Percentiles rank a stretch among this genome's conserved stretches.
phyloP scores from a whole-genome alignment of 1,140 invertebrate species.

The Drosophila orena region DNA sequence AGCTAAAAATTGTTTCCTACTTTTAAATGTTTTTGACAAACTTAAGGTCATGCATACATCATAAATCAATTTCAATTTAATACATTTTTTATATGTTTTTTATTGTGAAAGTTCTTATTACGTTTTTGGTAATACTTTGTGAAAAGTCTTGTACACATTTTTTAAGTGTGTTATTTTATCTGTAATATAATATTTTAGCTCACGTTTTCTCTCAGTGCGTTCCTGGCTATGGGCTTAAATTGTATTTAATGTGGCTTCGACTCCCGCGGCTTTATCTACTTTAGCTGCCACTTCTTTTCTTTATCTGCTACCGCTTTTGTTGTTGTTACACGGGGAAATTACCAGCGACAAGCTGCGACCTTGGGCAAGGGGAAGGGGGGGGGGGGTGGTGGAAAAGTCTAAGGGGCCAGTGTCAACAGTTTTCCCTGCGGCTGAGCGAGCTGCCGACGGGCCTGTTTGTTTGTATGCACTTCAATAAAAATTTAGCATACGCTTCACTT shows the following conservation, averaged over 20 bases:
- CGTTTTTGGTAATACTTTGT: background rate
- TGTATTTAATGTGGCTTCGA: constrained; percentile 51
- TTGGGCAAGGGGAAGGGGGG: background rate
- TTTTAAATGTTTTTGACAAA: background rate
- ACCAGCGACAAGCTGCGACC: constrained; percentile 38
- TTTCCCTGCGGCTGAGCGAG: constrained; percentile 45
- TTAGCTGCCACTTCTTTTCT: constrained; percentile 23
- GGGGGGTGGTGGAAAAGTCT: constrained; percentile 11
- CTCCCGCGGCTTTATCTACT: constrained; percentile 19
- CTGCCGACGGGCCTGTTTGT: constrained; percentile 64
- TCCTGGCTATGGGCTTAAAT: constrained; percentile 35
- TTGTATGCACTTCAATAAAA: constrained; percentile 79
- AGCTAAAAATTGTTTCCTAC: too few species aligned
- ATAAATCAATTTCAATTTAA: too few species aligned
- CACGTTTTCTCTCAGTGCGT: constrained; percentile 8
- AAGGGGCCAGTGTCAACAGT: constrained; percentile 50
- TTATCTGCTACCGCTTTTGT: constrained; percentile 12
- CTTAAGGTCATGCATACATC: too few species aligned
- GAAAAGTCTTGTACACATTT: background rate
- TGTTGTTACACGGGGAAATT: constrained; percentile 51
- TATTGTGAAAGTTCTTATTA: background rate
- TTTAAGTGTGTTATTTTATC: background rate
- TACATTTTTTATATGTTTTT: background rate
- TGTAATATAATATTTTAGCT: background rate
- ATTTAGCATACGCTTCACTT: constrained; percentile 77